phyloP scores from a whole-genome alignment of 2,888 invertebrate genomes.

The Noctua fimbriata region DNA sequence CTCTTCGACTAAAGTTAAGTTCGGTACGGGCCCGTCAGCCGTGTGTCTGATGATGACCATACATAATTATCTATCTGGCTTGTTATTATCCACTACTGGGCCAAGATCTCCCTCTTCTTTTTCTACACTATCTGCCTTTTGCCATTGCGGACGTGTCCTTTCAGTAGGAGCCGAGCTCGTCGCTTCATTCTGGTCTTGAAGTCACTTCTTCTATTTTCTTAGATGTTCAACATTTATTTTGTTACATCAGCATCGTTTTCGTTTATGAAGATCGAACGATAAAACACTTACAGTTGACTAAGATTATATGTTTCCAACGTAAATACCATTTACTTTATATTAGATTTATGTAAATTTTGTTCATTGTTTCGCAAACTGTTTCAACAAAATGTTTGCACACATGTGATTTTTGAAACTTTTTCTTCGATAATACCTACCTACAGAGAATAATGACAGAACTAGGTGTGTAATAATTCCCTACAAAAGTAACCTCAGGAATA shows the following conservation, averaged over 20 bases:
- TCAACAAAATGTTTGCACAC: conserved; percentile 36
- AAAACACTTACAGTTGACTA: conserved; percentile 14
- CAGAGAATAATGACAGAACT: neutral
- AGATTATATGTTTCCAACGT: neutral
- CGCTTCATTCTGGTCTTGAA: neutral
- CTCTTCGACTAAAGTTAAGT: neutral
- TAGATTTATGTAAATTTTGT: conserved; percentile 24
- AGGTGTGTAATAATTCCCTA: too few relatives aligned
- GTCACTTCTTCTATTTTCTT: neutral
- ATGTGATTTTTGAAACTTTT: conserved; percentile 14
- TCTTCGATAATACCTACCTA: neutral
- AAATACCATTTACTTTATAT: conserved; percentile 22
- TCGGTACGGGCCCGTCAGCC: neutral
- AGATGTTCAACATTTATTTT: neutral
- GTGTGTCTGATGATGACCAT: neutral
- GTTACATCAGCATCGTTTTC: neutral
- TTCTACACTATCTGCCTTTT: neutral
- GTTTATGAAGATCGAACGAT: conserved; percentile 2
- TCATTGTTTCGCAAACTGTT: conserved; percentile 16
- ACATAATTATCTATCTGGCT: neutral
- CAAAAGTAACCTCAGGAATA: neutral
- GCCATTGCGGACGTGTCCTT: neutral
- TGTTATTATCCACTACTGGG: neutral
- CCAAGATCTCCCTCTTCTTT: neutral
- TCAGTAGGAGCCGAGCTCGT: neutral